phyloP scores from a whole-genome alignment of 2,888 invertebrate genomes.

The Encarsia formosa region DNA sequence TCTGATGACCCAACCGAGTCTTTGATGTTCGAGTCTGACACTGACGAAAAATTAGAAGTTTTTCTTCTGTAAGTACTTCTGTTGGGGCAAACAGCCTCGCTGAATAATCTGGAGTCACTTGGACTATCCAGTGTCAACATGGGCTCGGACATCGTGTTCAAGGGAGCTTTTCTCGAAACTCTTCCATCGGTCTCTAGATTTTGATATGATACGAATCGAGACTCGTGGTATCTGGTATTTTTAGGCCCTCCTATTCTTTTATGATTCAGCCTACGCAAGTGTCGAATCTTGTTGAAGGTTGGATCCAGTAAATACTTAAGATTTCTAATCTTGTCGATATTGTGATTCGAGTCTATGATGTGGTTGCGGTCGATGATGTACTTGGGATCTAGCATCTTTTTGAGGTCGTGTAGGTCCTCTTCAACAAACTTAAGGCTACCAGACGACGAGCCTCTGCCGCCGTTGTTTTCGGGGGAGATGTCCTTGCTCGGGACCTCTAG shows the following conservation, averaged over 20 bases:
- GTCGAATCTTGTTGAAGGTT: slow-evolving; percentile 45
- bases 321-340: slow-evolving; percentile 44
- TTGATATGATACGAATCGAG: slow-evolving; percentile 45
- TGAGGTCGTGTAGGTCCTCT: slow-evolving; percentile 43
- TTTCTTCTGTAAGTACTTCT: slow-evolving; percentile 27
- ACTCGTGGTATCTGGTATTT: slow-evolving; percentile 35
- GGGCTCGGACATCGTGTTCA: slow-evolving; percentile 46
- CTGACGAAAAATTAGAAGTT: slow-evolving; percentile 40
- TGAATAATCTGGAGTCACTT: slow-evolving; percentile 24
- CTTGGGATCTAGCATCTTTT: slow-evolving; percentile 45
- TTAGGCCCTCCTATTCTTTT: slow-evolving; percentile 35
- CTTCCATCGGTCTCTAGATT: slow-evolving; percentile 39
- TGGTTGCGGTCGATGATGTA: slow-evolving; percentile 43
- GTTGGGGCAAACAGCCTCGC: slow-evolving; percentile 26
- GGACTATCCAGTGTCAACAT: slow-evolving; percentile 36
- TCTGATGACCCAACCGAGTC: slow-evolving; percentile 27
- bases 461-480: slow-evolving; percentile 39
- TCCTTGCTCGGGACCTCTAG: slow-evolving; percentile 38
- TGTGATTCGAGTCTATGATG: slow-evolving; percentile 46
- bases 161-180: background rate
- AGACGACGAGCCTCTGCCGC: slow-evolving; percentile 24
- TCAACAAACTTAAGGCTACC: slow-evolving; percentile 38
- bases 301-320: slow-evolving; percentile 45
- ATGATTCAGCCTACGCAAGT: slow-evolving; percentile 41
- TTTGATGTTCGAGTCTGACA: slow-evolving; percentile 46